A percentile compares a stretch with the other conserved stretches of the same genome.
These are phyloP conservation scores for Branchinecta sandiegonensis DNA, from an alignment of 2,888 invertebrate species.

Conservation along the genomic window DNA sequence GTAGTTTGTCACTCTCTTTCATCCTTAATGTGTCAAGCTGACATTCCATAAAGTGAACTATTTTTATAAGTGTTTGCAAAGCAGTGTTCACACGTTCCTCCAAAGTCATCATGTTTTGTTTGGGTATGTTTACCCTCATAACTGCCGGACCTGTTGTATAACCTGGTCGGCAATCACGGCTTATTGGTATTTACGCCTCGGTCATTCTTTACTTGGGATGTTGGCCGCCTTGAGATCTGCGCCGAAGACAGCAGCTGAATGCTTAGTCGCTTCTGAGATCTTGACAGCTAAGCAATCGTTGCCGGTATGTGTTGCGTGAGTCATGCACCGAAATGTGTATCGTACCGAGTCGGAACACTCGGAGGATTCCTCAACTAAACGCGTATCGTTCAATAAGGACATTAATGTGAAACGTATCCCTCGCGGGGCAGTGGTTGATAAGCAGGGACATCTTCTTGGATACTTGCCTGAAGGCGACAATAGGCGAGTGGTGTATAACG, in stretches of 20 bases:
- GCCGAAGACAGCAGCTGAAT: neutral
- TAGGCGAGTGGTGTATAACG: conserved; percentile 9
- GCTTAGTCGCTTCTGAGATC: neutral
- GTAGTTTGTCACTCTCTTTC: no score
- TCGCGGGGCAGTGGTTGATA: conserved; percentile 16
- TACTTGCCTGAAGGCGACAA: neutral
- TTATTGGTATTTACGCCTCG: no score
- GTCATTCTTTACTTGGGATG: neutral
- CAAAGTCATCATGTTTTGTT: no score
- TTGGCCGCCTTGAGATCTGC: neutral
- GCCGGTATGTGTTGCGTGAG: neutral
- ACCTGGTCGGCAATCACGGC: no score
- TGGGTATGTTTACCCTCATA: no score
- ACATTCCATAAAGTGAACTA: no score
- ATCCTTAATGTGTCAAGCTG: no score
- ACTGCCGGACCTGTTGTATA: no score
- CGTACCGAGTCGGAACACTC: conserved; percentile 23
- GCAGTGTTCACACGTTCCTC: no score
- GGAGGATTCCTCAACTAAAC: conserved; percentile 36
- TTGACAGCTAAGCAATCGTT: neutral
- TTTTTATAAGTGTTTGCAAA: no score
- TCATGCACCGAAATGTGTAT: neutral
- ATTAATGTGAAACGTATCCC: conserved; percentile 69
- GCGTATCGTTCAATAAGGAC: conserved; percentile 77
- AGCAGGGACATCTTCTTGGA: conserved; percentile 1